Evolutionary conservation across 2,113 vertebrate species (phyloP).

Genomic region (Porphyrio hochstetteri): DNA sequence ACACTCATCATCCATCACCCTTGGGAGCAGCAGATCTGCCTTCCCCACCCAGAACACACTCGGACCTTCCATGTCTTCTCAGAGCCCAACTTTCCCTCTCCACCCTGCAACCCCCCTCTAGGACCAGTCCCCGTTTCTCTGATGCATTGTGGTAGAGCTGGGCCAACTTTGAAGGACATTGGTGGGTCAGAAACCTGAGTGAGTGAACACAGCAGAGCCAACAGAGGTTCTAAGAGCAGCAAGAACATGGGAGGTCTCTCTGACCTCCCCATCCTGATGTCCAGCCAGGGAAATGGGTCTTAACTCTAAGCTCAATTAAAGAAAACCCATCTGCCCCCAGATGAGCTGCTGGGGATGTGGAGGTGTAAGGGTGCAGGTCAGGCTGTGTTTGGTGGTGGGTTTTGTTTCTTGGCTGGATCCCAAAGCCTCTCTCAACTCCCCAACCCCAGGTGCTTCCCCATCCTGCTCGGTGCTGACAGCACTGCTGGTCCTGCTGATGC

Average conservation of each 20-base stretch:
- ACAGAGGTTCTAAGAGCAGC: not conserved
- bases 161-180: not conserved
- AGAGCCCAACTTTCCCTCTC: not conserved
- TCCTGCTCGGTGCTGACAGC: not conserved
- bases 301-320: not conserved
- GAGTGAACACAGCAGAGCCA: rapidly evolving
- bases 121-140: not conserved
- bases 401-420: not conserved
- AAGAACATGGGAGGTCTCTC: rapidly evolving
- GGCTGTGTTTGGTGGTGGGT: rapidly evolving
- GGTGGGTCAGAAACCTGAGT: not conserved
- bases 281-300: not conserved
- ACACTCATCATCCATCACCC: rapidly evolving
- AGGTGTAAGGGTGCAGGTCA: too few relatives aligned
- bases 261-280: rapidly evolving
- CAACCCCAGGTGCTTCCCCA: not conserved
- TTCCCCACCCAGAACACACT: not conserved
- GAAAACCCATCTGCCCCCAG: not conserved
- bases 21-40: too few relatives aligned
- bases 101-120: not conserved
- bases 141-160: not conserved
- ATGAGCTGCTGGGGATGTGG: too few relatives aligned
- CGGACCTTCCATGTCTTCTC: not conserved
- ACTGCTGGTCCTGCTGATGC: not conserved
- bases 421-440: rapidly evolving